Base-by-base conservation (phyloP, 2,113 vertebrate species). In the Theristicus caerulescens region DNA sequence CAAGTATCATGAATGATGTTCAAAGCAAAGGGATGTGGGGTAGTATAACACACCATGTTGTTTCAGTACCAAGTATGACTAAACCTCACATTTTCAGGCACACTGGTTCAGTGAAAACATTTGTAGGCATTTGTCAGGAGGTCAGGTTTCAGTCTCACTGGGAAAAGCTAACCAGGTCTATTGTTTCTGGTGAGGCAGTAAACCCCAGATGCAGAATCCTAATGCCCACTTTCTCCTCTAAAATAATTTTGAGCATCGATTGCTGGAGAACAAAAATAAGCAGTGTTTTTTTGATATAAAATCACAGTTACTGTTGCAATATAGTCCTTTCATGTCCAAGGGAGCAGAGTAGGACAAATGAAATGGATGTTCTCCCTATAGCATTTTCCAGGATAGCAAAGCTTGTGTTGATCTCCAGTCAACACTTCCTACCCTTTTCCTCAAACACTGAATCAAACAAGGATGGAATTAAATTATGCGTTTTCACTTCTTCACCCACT, bases 401-500 rank as follows among this genome's bases (percentile, higher is more conserved):
- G 52, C 57, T 73, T 32, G 0, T 73, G 58, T 91, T 90, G 65
- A 90, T 94, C 62, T 84, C 36, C 69, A 97, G 77, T 92, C 88
- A 94, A 89, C 86, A 94, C 88, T 94, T 94, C 86, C 91, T 93
- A 94, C 88, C 69, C n/a, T 89, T 95, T 93, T 58, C 91, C 80
- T 93, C 61, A 92, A 96, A 95, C 82, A 86, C 11, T 81, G 86
- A 96, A 86, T 91, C 65, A 93, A 93, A 91, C 54, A 93, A 82
- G 81, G 65, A 61, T 71, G 34, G 42, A 96, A 96, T 92, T 59
- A 83, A 88, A 88, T 91, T 69, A 92, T 79, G 46, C 26, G 1
- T 92, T 96, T 96, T 96, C 96, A 91, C 80, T 96, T 95, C 83
- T 91, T 95, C 86, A 82, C 96, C 91, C 94, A 89, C 95, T 67